Evolutionary conservation across 1,140 invertebrate genomes (phyloP), one percentile per base, ranked within the genome.

Genomic region (Drosophila santomea): DNA sequence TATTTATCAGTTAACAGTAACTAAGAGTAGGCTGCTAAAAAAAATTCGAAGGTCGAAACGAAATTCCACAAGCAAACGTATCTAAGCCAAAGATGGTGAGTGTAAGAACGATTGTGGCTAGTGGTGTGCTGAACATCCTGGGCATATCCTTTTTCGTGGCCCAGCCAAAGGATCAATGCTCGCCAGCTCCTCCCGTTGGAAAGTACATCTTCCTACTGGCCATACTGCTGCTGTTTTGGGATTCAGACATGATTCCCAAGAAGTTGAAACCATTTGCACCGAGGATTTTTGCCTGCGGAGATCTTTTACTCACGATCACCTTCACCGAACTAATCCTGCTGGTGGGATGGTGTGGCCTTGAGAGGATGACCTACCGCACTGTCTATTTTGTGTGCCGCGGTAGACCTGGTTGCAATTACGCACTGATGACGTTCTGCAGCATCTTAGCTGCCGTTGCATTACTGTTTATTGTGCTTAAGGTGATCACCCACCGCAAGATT

Each of bases 351-450:
- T 74, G 52, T 7, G 39, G 45, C n/a, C 55, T 54, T 55, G 75
- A 74, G 20, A 69, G 69, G 0, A 20, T 74, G 0, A 28, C 66
- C 14, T 41, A 61, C 7, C 39, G 39, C 17, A 11, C 59, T 12
- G 48, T 59, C 23, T 7, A 44, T 0, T n/a, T 55, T 5, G 1
- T 83, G 2, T 74, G 79, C 15, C 39, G 32, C n/a, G 20, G 52
- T 8, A 60, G 39, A 15, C 14, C 6, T 83, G 80, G 80, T 78
- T 82, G 80, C 15, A 59, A 61, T 5, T 43, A 58, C 4, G 67
- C 11, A 11, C 1, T 73, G 8, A n/a, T 59, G 25, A 14, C 36
- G 0, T 1, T 3, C 6, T 41, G 38, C 4, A 61, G 38, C 3
- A 4, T 59, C 20, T 38, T 78, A n/a, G 15, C 62, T 0, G 36